Evolutionary conservation across 2,888 invertebrate species (phyloP).

Genomic region (Tenthredo mesomela): DNA sequence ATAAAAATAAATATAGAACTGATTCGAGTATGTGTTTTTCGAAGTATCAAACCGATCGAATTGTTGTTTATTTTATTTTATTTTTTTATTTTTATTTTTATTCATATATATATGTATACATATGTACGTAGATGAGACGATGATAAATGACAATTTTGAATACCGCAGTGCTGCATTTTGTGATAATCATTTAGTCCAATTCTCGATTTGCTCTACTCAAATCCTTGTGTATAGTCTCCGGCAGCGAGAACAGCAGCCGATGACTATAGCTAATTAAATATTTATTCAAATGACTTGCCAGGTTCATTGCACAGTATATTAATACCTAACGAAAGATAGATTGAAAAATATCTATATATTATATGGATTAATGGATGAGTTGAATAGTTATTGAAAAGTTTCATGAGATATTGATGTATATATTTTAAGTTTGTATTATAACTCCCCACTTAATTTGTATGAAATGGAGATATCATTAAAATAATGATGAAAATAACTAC

Average conservation of each 20-base stretch:
- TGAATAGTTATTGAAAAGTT: constrained; percentile 72
- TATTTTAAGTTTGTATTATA: constrained; percentile 77
- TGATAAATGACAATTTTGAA: constrained; percentile 15
- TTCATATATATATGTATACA: constrained; percentile 1
- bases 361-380: constrained; percentile 70
- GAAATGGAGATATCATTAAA: constrained; percentile 76
- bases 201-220: constrained; percentile 64
- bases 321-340: constrained; percentile 64
- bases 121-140: constrained; percentile 11
- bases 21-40: constrained; percentile 34
- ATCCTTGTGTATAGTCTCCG: constrained; percentile 61
- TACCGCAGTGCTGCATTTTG: constrained; percentile 20
- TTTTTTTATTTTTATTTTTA: neutral
- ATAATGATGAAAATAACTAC: constrained; percentile 67
- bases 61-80: neutral
- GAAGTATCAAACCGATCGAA: constrained; percentile 43
- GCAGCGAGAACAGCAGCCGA: constrained; percentile 56
- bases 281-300: constrained; percentile 74
- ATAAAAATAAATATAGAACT: neutral
- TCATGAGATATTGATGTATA: constrained; percentile 76
- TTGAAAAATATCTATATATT: constrained; percentile 61
- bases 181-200: constrained; percentile 46
- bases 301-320: constrained; percentile 71
- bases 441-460: constrained; percentile 76
- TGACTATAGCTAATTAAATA: constrained; percentile 65